These are phyloP conservation scores for Lagodon rhomboides DNA, from an alignment of 2,797 vertebrate species.

Conservation along the genomic window DNA sequence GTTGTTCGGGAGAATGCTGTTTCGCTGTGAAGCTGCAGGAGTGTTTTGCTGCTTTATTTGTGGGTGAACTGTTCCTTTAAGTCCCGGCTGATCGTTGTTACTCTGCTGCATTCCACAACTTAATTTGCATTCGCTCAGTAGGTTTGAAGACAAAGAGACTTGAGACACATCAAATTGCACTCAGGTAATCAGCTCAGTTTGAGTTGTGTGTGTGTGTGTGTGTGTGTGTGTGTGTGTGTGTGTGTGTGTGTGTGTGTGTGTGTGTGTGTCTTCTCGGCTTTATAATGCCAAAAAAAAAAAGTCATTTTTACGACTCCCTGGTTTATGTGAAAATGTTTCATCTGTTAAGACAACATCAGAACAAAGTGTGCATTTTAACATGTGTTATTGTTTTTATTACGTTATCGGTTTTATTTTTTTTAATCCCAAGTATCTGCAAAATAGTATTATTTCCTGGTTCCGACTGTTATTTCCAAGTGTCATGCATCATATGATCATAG, in stretches of 20 bases:
- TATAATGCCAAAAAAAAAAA: not conserved
- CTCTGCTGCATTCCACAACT: too few relatives aligned
- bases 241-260: not conserved
- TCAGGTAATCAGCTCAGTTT: conserved; percentile 15
- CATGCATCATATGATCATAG: not conserved
- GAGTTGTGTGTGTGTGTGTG: not conserved
- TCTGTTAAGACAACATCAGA: not conserved
- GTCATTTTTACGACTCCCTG: conserved; percentile 17
- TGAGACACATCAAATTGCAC: not conserved
- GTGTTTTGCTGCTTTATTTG: too few relatives aligned
- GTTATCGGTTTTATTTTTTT: not conserved
- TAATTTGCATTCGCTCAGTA: not conserved
- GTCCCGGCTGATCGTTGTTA: not conserved
- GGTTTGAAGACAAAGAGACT: not conserved
- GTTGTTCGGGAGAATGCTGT: too few relatives aligned
- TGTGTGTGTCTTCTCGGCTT: not conserved
- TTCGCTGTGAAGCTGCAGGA: too few relatives aligned
- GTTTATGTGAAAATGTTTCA: conserved; percentile 30
- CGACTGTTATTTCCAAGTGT: not conserved
- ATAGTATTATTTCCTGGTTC: not conserved
- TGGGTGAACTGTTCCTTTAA: not conserved
- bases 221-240: not conserved
- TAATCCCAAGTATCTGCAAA: not conserved
- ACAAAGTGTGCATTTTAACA: conserved; percentile 5
- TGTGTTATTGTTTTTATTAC: not conserved